Evolutionary conservation across 35 echinoderm and acorn worm genomes (phyloP).

Genomic region (Amphiura filiformis): DNA sequence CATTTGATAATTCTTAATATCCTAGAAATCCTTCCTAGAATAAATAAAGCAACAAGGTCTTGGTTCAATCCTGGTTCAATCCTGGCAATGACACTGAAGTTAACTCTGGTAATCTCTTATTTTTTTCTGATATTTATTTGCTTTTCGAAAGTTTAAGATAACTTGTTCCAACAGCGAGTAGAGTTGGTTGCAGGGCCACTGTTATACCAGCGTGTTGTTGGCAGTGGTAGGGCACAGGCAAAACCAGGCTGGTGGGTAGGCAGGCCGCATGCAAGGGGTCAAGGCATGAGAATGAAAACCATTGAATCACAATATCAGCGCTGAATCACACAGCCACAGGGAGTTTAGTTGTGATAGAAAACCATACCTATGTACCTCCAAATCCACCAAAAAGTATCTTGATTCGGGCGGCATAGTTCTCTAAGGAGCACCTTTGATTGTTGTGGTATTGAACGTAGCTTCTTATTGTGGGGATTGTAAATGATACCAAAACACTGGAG

Average conservation of each 20-base stretch:
- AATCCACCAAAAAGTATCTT: neutral
- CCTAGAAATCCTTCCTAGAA: neutral
- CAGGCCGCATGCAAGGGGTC: slow-evolving; percentile 11
- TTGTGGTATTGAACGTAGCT: neutral
- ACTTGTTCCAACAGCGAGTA: neutral
- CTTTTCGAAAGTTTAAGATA: neutral
- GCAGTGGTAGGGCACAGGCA: no score
- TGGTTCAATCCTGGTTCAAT: no score
- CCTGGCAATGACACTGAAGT: neutral
- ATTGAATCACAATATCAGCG: neutral
- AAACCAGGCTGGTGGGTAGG: no score
- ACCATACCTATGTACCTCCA: neutral
- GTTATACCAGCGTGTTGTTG: neutral
- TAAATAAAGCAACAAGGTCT: neutral
- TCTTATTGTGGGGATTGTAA: neutral
- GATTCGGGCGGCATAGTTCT: neutral
- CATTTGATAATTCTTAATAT: neutral
- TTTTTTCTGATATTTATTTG: neutral
- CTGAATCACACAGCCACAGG: neutral
- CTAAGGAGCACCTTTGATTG: neutral
- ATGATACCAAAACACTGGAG: slow-evolving; percentile 1
- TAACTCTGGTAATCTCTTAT: neutral
- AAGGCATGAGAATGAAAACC: neutral
- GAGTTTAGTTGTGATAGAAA: neutral
- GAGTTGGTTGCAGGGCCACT: neutral